Evolutionary conservation across 2,113 vertebrate genomes (phyloP).

Genomic region (Leptobrachium leishanense): DNA sequence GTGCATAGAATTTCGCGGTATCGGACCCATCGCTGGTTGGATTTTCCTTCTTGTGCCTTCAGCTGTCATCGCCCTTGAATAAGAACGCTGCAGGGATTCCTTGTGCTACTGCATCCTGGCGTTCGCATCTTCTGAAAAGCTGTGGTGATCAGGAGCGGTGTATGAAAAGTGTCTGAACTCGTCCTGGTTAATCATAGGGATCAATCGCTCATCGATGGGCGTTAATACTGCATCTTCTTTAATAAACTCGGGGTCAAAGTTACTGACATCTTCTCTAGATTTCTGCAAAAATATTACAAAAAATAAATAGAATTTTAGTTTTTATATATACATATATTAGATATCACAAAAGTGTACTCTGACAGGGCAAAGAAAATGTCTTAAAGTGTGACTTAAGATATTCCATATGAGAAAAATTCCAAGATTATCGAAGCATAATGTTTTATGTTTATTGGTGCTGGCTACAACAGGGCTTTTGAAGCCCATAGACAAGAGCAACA

Average conservation of each 20-base stretch:
- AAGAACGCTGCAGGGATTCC: slow-evolving; percentile 52
- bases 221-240: slow-evolving; percentile 92
- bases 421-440: too few relatives aligned
- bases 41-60: neutral
- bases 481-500: too few relatives aligned
- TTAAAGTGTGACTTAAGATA: too few relatives aligned
- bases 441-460: too few relatives aligned
- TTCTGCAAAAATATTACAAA: slow-evolving; percentile 71
- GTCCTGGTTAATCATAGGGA: slow-evolving; percentile 89
- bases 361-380: too few relatives aligned
- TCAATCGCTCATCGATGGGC: slow-evolving; percentile 84
- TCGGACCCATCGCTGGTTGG: neutral
- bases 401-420: too few relatives aligned
- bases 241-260: slow-evolving; percentile 97
- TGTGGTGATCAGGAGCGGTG: slow-evolving; percentile 74
- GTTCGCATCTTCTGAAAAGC: slow-evolving; percentile 17
- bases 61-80: slow-evolving; percentile 43
- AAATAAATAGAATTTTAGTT: slow-evolving; percentile 48
- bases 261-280: slow-evolving; percentile 93
- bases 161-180: slow-evolving; percentile 96
- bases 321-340: too few relatives aligned
- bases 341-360: too few relatives aligned
- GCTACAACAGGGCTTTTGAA: too few relatives aligned
- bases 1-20: neutral
- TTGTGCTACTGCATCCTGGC: slow-evolving; percentile 35